A percentile compares a stretch with the other conserved stretches of the same genome.
Evolutionary conservation across 1,140 invertebrate genomes (phyloP).

Genomic region (Cardiocondyla obscurior): DNA sequence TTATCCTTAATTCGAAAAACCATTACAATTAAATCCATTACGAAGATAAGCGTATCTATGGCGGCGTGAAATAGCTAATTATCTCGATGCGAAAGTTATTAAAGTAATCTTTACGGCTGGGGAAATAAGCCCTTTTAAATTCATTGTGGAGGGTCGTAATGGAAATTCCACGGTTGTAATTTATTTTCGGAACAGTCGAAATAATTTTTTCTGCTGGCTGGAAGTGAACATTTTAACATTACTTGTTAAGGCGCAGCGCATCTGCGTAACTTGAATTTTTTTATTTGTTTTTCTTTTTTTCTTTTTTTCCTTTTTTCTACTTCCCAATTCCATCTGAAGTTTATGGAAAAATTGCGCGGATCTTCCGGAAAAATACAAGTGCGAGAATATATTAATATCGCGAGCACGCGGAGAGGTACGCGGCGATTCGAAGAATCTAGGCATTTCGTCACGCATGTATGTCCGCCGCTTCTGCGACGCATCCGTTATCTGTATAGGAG

Average conservation of each 20-base stretch:
- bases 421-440: not conserved
- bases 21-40: conserved; percentile 11
- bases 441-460: not conserved
- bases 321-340: not conserved
- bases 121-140: conserved; percentile 41
- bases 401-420: not conserved
- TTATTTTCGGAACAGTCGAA: not conserved
- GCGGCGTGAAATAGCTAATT: conserved; percentile 5
- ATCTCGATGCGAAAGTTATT: conserved; percentile 1
- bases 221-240: conserved; percentile 10
- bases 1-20: not conserved
- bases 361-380: not conserved
- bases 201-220: conserved; percentile 5
- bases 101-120: conserved; percentile 1
- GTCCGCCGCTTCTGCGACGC: not conserved
- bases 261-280: not conserved
- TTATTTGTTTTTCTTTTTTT: too few species aligned
- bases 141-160: not conserved
- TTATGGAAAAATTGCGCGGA: not conserved
- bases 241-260: not conserved
- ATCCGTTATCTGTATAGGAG: not conserved
- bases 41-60: not conserved
- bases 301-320: too few species aligned
- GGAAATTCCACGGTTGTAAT: conserved; percentile 13
- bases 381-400: not conserved